Base-by-base conservation (phyloP, 2,888 invertebrate genomes). In the Geophilus truncorum region DNA sequence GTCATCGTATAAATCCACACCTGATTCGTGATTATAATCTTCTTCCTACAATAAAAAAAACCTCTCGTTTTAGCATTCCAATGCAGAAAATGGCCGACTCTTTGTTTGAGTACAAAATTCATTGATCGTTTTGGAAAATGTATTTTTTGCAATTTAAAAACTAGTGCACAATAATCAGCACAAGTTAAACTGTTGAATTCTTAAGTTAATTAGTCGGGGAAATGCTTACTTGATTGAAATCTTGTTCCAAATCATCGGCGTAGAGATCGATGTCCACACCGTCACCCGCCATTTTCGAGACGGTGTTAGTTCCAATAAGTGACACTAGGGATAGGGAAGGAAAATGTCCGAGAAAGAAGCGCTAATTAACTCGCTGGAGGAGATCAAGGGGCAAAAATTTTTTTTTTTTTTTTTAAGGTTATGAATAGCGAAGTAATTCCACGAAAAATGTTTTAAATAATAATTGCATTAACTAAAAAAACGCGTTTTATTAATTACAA, bases 221-320 rank as follows among this genome's bases (percentile, higher is more conserved):
- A 34, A 12, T 75, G 85, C 87, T 88, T 88, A 92, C 92, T 90
- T 93, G 93, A 84, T 91, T 92, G 89, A 97, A 97, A 90, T 96
- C 96, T 87, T 94, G 94, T 89, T 96, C 97, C 87, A 97, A 93
- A 91, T 97, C 96, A 88, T 97, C 97, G 85, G 94, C 95, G 89
- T 97, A 97, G 86, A 97, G 91, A 92, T 97, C 97, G 89, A 97
- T 95, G 90, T 97, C 97, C 88, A 93, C 93, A 90, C 94, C 93
- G 90, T 96, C 96, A 1, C 25, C 28, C 90, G 95, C 95, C 86
- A 87, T 87, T 84, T 84, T 84, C 7, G 28, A 10, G 25, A 70
- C 25, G 70, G 34, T 18, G 25, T 25, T 1, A 15, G 3, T 70
- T 25, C 4, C 1, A 12, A 23, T 25, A 28, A 25, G 10, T 28